phyloP scores from a whole-genome alignment of 2,888 invertebrate genomes.

The Elysia crispata region DNA sequence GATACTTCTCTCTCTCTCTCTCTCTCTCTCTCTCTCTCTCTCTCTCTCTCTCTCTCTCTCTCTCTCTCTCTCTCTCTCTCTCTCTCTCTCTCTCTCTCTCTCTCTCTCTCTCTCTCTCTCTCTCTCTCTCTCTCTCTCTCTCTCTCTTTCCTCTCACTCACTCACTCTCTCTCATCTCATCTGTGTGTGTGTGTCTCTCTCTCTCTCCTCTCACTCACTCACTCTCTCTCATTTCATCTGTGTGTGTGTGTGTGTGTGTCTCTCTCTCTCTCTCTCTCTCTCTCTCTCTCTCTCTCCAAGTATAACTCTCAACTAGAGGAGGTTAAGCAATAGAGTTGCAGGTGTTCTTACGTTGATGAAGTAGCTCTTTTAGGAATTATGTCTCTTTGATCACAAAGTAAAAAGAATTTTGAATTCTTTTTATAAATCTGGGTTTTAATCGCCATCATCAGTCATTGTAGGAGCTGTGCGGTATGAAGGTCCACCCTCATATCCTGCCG shows the following conservation, averaged over 20 bases:
- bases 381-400: no score
- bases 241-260: neutral
- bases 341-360: no score
- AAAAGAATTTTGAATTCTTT: no score
- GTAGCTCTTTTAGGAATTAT: no score
- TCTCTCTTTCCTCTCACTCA: neutral
- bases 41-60: neutral
- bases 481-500: no score
- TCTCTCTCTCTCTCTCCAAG: constrained; percentile 14
- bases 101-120: neutral
- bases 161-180: neutral
- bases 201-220: neutral
- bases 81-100: neutral
- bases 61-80: constrained; percentile 9
- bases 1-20: neutral
- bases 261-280: constrained; percentile 1
- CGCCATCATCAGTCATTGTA: no score
- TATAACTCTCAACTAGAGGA: no score
- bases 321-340: no score
- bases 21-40: neutral
- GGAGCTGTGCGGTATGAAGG: no score
- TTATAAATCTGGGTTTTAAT: no score
- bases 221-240: neutral
- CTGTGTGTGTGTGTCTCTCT: no score
- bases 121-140: neutral